A percentile compares a stretch with the other conserved stretches of the same genome.
Conservation (phyloP, 2,888 invertebrate species). For the Heliconius ismenius region DNA sequence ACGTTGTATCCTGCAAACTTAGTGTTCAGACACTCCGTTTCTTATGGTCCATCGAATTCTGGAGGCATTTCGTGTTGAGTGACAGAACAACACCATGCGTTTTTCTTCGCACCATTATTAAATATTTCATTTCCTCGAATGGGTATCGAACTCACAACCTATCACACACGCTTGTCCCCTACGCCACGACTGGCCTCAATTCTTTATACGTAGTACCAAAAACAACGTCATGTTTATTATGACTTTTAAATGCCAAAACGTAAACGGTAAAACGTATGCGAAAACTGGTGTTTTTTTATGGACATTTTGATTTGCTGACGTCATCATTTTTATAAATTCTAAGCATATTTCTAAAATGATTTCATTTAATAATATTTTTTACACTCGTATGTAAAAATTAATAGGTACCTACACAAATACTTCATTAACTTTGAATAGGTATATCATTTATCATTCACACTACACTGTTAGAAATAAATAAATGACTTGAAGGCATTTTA, state of each 20-base stretch:
- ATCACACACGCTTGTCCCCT: too few species aligned
- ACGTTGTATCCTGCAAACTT: too few species aligned
- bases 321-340: not conserved
- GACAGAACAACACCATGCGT: too few species aligned
- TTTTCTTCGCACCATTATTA: too few species aligned
- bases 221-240: not conserved
- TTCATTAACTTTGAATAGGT: not conserved
- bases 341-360: not conserved
- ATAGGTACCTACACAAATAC: not conserved
- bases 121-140: too few species aligned
- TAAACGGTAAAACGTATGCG: not conserved
- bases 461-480: not conserved
- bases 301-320: conserved; percentile 2
- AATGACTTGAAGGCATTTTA: too few species aligned
- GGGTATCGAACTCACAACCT: too few species aligned
- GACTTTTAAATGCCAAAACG: conserved; percentile 1
- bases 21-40: too few species aligned
- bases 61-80: too few species aligned
- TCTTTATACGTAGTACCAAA: not conserved
- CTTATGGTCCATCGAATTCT: too few species aligned
- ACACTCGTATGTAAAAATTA: too few species aligned
- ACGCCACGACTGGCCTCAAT: not conserved
- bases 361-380: not conserved
- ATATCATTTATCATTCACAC: not conserved
- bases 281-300: not conserved